Percentiles rank a stretch among this genome's conserved stretches.
These are phyloP conservation scores for Leguminivora glycinivorella DNA, from an alignment of 1,140 invertebrate species.

Conservation along the genomic window DNA sequence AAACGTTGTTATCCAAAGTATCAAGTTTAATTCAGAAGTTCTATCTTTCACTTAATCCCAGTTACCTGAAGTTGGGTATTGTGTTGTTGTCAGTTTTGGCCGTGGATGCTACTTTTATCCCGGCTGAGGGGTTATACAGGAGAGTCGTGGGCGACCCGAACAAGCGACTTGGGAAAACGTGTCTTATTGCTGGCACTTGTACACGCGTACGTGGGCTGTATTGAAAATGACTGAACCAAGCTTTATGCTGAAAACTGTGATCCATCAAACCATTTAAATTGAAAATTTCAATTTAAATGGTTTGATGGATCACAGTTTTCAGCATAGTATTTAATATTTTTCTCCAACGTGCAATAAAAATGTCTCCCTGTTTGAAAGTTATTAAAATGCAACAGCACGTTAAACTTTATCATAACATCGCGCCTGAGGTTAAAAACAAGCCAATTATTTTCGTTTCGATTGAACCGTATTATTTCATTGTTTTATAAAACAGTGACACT, in stretches of 20 bases:
- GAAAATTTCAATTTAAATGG: no score
- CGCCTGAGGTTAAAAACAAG: no score
- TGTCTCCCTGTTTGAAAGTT: no score
- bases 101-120: not conserved
- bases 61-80: not conserved
- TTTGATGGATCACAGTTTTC: no score
- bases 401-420: no score
- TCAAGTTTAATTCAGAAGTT: not conserved
- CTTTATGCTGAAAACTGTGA: no score
- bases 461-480: not conserved
- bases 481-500: not conserved
- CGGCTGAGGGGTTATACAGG: not conserved
- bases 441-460: not conserved
- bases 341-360: no score
- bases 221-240: not conserved
- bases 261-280: no score
- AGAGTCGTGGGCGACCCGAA: not conserved
- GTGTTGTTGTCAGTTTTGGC: not conserved
- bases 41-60: not conserved
- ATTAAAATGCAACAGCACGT: no score
- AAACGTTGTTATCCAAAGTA: not conserved
- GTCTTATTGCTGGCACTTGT: not conserved
- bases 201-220: not conserved
- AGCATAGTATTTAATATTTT: no score
- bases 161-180: conserved; percentile 9